phyloP scores from a whole-genome alignment of 1,140 invertebrate genomes.

The Hycleus cichorii region DNA sequence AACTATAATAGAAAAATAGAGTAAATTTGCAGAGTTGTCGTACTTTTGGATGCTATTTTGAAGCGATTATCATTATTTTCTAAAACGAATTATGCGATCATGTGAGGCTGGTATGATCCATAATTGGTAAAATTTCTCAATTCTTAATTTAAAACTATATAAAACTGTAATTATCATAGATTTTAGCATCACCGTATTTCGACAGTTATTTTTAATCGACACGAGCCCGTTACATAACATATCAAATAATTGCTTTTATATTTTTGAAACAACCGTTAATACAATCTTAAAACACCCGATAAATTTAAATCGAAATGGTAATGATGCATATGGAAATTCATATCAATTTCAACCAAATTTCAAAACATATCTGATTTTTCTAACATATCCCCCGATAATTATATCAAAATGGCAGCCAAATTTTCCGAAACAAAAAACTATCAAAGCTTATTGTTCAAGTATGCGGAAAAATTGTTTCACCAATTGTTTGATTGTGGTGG shows the following conservation, averaged over 20 bases:
- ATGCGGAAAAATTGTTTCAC: no score
- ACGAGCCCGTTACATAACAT: no score
- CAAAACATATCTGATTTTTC: constrained; percentile 10
- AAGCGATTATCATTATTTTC: neutral
- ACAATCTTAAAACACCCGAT: constrained; percentile 9
- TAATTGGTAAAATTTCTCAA: neutral
- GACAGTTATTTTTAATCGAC: no score
- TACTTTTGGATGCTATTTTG: constrained; percentile 14
- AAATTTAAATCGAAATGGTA: neutral
- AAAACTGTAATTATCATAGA: neutral
- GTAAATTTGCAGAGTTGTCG: neutral
- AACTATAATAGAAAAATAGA: neutral
- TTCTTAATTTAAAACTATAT: neutral
- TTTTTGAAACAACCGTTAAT: neutral
- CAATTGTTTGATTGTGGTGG: no score
- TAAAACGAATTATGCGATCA: constrained; percentile 7
- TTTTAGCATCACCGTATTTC: neutral
- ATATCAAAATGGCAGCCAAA: constrained; percentile 11
- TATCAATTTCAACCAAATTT: constrained; percentile 1
- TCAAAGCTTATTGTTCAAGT: constrained; percentile 1
- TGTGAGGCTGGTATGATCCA: constrained; percentile 14
- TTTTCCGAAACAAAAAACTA: neutral
- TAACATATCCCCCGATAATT: neutral
- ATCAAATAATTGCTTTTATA: no score
- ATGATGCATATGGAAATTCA: constrained; percentile 12